phyloP scores from a whole-genome alignment of 2,113 vertebrate species.

The Carassius carassius region DNA sequence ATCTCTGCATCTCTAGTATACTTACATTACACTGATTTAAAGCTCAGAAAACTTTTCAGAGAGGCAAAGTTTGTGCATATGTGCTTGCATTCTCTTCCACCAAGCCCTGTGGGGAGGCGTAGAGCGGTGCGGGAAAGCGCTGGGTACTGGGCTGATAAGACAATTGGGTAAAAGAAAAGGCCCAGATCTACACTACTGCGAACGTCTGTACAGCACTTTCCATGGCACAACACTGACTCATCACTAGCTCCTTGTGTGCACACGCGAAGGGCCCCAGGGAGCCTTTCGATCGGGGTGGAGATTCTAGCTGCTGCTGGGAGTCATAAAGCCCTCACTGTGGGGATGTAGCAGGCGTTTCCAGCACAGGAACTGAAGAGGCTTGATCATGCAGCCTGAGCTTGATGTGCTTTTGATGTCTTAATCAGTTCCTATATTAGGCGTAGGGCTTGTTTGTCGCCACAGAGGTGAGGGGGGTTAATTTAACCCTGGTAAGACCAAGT shows the following conservation, averaged over 20 bases:
- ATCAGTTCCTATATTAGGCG: slow-evolving; percentile 70
- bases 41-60: slow-evolving; percentile 64
- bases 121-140: slow-evolving; percentile 37
- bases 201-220: slow-evolving; percentile 48
- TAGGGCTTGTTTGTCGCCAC: slow-evolving; percentile 56
- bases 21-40: slow-evolving; percentile 43
- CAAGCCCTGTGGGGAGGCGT: slow-evolving; percentile 65
- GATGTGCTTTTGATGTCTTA: slow-evolving; percentile 79
- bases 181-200: slow-evolving; percentile 40
- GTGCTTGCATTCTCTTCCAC: slow-evolving; percentile 74
- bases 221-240: slow-evolving; percentile 52
- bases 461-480: slow-evolving; percentile 57
- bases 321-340: slow-evolving; percentile 37
- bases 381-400: slow-evolving; percentile 70
- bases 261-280: slow-evolving; percentile 41
- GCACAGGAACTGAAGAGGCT: slow-evolving; percentile 68
- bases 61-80: slow-evolving; percentile 76
- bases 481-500: neutral
- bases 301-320: slow-evolving; percentile 39
- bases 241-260: slow-evolving; percentile 37
- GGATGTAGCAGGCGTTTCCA: slow-evolving; percentile 71
- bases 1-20: slow-evolving; percentile 6
- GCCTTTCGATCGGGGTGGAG: slow-evolving; percentile 33
- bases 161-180: slow-evolving; percentile 42
- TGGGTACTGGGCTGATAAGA: slow-evolving; percentile 42